Conservation (phyloP, 2,888 invertebrate species). For the Halictus quadricinctus region DNA sequence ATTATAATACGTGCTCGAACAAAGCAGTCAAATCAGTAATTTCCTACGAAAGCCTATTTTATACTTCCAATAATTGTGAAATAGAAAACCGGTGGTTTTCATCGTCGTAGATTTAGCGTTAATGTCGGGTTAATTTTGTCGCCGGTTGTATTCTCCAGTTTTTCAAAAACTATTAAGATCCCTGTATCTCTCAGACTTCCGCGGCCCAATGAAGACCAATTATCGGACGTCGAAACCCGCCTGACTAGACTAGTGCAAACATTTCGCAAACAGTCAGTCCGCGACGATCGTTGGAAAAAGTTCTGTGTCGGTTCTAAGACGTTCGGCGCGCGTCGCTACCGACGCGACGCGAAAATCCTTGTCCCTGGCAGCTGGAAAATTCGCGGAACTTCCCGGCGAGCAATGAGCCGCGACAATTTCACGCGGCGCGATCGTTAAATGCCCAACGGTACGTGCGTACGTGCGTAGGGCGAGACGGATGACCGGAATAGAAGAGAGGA, state of each 20-base stretch:
- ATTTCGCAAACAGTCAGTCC: not conserved
- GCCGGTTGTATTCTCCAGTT: no score
- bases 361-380: slow-evolving; percentile 19
- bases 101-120: no score
- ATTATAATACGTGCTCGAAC: no score
- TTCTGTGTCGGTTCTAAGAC: not conserved
- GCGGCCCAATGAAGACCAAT: not conserved
- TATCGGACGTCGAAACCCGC: not conserved
- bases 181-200: not conserved
- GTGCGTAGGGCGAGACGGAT: slow-evolving; percentile 57
- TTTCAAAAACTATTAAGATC: not conserved
- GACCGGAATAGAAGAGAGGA: slow-evolving; percentile 35
- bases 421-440: slow-evolving; percentile 71
- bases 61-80: no score
- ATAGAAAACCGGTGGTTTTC: no score
- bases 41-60: no score
- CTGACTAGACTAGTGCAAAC: not conserved
- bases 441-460: slow-evolving; percentile 53
- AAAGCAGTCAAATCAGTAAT: no score
- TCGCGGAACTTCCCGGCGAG: slow-evolving; percentile 43
- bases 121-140: no score
- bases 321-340: not conserved
- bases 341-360: not conserved
- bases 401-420: slow-evolving; percentile 60
- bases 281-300: not conserved